These are phyloP conservation scores for Drosophila dives DNA, from an alignment of 2,888 invertebrate species.

Conservation along the genomic window DNA sequence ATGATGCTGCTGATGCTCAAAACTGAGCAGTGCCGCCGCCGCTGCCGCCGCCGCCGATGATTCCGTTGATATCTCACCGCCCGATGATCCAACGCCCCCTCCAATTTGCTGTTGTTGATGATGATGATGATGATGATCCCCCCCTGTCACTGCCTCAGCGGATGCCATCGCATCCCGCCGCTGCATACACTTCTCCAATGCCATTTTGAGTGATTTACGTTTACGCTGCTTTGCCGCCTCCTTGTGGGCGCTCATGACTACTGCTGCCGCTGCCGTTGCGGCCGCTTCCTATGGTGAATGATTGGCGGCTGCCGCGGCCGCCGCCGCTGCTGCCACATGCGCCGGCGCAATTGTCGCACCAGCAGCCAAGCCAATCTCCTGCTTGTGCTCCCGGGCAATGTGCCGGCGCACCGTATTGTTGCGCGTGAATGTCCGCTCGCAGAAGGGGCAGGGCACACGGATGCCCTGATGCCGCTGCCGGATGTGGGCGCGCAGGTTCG, in stretches of 20 bases:
- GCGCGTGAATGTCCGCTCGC: slow-evolving; percentile 95
- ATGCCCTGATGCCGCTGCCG: slow-evolving; percentile 96
- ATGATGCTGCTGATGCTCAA: slow-evolving; percentile 45
- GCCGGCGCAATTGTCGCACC: slow-evolving; percentile 80
- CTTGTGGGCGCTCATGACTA: slow-evolving; percentile 83
- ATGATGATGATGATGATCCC: slow-evolving; percentile 17
- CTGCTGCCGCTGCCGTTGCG: slow-evolving; percentile 84
- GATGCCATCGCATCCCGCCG: slow-evolving; percentile 80
- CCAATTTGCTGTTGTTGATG: background rate
- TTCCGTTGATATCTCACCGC: slow-evolving; percentile 2
- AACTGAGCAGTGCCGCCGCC: slow-evolving; percentile 47
- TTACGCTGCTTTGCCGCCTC: slow-evolving; percentile 83
- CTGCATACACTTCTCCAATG: slow-evolving; percentile 83
- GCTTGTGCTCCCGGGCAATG: slow-evolving; percentile 95
- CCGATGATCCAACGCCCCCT: background rate
- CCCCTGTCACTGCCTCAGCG: slow-evolving; percentile 35
- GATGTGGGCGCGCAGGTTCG: slow-evolving; percentile 95
- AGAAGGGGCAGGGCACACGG: slow-evolving; percentile 95
- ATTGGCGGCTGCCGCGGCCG: slow-evolving; percentile 83
- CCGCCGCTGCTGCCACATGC: slow-evolving; percentile 82
- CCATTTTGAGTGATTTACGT: slow-evolving; percentile 83
- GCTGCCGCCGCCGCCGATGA: background rate
- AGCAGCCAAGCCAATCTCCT: slow-evolving; percentile 85
- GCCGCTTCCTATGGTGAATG: slow-evolving; percentile 85
- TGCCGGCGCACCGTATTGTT: slow-evolving; percentile 96